Percentiles rank a stretch among this genome's conserved stretches.
Evolutionary conservation across 30 jellyfish, hydroid and myxozoan species (phyloP).

Genomic region (Aurelia aurita complex sp. Pacific): DNA sequence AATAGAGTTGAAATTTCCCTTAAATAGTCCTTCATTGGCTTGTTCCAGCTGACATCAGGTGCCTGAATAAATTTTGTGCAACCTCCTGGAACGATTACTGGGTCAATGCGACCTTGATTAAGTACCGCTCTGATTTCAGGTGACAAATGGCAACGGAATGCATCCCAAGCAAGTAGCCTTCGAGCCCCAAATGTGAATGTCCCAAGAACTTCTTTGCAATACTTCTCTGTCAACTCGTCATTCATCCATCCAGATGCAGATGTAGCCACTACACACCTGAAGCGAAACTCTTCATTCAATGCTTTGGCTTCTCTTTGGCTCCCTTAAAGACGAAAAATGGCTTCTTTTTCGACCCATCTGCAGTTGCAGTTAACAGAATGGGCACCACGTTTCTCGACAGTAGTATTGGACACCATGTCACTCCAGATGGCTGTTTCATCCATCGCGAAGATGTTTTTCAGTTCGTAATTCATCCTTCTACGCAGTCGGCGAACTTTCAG

Average conservation of each 20-base stretch:
- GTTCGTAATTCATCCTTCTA: constrained; percentile 11
- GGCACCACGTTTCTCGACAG: too few relatives aligned
- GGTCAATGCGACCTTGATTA: background rate
- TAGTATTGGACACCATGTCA: too few relatives aligned
- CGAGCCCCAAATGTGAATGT: too few relatives aligned
- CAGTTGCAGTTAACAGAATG: too few relatives aligned
- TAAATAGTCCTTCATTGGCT: background rate
- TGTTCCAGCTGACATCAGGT: background rate
- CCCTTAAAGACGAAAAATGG: constrained; percentile 60
- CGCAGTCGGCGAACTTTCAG: too few relatives aligned
- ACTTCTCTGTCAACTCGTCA: background rate
- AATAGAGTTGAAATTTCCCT: too few relatives aligned
- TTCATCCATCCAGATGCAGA: constrained; percentile 56
- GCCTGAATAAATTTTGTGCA: background rate
- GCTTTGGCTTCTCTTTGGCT: constrained; percentile 66
- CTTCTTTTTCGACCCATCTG: background rate
- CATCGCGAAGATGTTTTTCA: too few relatives aligned
- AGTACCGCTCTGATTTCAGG: too few relatives aligned
- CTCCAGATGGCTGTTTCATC: too few relatives aligned
- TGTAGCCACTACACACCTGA: constrained; percentile 33
- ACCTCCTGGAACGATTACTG: background rate
- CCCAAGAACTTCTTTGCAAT: too few relatives aligned
- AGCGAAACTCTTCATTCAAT: constrained; percentile 34
- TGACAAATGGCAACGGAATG: too few relatives aligned
- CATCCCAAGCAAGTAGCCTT: too few relatives aligned